Evolutionary conservation across 1,140 invertebrate genomes (phyloP).

Genomic region (Mya arenaria): DNA sequence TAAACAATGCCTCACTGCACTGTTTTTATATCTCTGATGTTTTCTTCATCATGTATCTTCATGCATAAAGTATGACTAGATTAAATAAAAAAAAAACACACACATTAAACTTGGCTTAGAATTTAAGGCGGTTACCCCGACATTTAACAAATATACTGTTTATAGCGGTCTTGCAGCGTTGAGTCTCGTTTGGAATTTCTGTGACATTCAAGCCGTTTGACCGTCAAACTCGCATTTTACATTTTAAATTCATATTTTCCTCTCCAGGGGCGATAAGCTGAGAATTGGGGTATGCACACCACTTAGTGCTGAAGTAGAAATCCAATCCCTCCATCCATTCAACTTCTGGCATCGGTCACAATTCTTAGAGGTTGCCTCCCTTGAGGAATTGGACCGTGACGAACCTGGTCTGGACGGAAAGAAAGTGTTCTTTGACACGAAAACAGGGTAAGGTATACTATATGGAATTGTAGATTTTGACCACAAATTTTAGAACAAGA

Average conservation of each 20-base stretch:
- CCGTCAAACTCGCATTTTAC: background rate
- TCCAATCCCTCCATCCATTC: conserved; percentile 4
- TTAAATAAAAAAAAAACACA: too few species aligned
- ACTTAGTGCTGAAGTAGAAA: conserved; percentile 4
- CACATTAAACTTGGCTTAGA: too few species aligned
- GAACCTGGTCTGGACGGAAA: conserved; percentile 23
- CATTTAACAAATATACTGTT: too few species aligned
- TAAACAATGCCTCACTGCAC: too few species aligned
- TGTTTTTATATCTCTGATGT: too few species aligned
- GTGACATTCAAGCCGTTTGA: background rate
- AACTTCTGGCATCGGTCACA: background rate
- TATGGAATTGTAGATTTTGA: too few species aligned
- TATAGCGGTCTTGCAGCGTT: too few species aligned
- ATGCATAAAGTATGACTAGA: too few species aligned
- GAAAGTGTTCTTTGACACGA: conserved; percentile 12
- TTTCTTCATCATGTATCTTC: too few species aligned
- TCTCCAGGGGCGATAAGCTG: conserved; percentile 30
- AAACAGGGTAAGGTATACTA: conserved; percentile 37
- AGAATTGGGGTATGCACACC: conserved; percentile 31
- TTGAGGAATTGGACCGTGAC: conserved; percentile 18
- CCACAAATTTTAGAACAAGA: too few species aligned
- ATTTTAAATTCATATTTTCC: background rate
- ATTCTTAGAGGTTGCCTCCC: conserved; percentile 8
- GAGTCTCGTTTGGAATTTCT: too few species aligned
- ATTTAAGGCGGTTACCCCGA: too few species aligned